phyloP scores from a whole-genome alignment of 2,113 vertebrate species.

The Callorhinus ursinus region DNA sequence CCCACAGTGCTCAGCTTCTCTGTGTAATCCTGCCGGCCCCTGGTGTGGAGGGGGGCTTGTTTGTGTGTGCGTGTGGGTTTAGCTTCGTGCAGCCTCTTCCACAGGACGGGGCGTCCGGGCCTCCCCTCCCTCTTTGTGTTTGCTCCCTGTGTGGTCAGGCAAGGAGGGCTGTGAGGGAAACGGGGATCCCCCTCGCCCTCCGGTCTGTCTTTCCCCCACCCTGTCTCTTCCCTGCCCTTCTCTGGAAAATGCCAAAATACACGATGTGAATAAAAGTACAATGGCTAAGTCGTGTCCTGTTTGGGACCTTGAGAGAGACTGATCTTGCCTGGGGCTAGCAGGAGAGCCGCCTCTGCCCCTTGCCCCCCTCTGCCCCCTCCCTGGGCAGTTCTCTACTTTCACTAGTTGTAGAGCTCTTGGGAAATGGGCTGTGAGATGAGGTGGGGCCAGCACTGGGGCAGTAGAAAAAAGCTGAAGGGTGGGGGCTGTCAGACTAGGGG shows the following conservation, averaged over 20 bases:
- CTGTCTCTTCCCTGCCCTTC: conserved; percentile 59
- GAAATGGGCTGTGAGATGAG: not conserved
- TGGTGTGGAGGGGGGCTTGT: conserved; percentile 12
- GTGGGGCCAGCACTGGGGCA: not conserved
- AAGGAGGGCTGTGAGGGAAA: conserved; percentile 61
- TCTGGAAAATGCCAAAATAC: conserved; percentile 82
- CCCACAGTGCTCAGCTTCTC: conserved; percentile 79
- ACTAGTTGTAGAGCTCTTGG: not conserved
- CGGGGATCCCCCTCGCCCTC: conserved; percentile 33
- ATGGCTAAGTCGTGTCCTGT: conserved; percentile 26
- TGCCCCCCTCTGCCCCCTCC: not conserved
- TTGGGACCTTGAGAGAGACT: not conserved
- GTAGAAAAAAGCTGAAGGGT: not conserved
- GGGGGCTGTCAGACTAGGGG: not conserved
- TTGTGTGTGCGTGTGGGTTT: conserved; percentile 63
- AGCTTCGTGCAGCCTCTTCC: conserved; percentile 72
- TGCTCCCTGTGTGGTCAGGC: conserved; percentile 45
- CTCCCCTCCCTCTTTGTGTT: conserved; percentile 55
- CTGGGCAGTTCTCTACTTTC: not conserved
- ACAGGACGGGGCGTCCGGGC: conserved; percentile 21
- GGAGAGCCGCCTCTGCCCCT: not conserved
- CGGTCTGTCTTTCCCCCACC: conserved; percentile 40
- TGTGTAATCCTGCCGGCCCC: conserved; percentile 63
- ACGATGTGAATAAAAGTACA: conserved; percentile 80
- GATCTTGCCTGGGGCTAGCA: not conserved